These are phyloP conservation scores for Harpalus rufipes DNA, from an alignment of 2,888 invertebrate species.

Conservation along the genomic window DNA sequence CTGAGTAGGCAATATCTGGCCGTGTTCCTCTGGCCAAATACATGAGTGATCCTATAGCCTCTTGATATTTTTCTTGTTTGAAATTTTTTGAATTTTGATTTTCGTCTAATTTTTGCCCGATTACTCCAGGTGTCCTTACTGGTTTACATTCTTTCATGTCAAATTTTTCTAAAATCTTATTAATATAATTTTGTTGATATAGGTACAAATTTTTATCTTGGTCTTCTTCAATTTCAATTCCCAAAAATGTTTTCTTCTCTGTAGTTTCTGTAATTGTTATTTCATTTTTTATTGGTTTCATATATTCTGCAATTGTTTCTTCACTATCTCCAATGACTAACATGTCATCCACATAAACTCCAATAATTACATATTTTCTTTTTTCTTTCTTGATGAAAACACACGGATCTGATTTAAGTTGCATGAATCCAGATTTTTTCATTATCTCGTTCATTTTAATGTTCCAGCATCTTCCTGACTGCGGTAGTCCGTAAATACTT, in stretches of 20 bases:
- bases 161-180: neutral
- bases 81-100: neutral
- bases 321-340: neutral
- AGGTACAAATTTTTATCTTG: neutral
- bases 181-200: neutral
- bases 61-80: conserved; percentile 8
- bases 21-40: conserved; percentile 1
- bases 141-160: neutral
- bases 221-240: neutral
- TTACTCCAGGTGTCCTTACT: neutral
- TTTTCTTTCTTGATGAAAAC: neutral
- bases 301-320: neutral
- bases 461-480: conserved; percentile 15
- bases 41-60: neutral
- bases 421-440: neutral
- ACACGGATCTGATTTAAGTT: neutral
- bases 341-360: conserved; percentile 8
- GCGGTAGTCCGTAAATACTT: neutral
- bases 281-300: neutral
- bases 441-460: conserved; percentile 5
- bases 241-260: neutral
- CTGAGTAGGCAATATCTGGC: neutral
- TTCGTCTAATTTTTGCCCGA: neutral
- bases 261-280: neutral
- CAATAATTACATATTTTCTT: conserved; percentile 3